These are phyloP conservation scores for Lucinisca nassula DNA, from an alignment of 2,888 invertebrate species.

Conservation along the genomic window DNA sequence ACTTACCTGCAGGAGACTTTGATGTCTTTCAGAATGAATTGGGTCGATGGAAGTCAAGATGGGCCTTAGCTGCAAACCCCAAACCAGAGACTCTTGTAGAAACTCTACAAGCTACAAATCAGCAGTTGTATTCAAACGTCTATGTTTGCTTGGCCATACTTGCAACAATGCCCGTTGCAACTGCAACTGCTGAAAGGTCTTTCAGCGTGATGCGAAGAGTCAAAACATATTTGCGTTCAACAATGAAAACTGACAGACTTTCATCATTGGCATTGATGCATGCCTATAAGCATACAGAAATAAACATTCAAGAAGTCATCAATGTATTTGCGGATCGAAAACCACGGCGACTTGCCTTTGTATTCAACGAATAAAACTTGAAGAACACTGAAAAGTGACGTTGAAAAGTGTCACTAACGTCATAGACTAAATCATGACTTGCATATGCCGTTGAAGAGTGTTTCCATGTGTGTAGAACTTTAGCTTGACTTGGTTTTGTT, in stretches of 20 bases:
- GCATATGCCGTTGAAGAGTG: too few species aligned
- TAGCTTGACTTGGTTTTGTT: too few species aligned
- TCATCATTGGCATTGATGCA: constrained; percentile 47
- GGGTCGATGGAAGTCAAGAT: constrained; percentile 33
- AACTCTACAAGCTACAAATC: constrained; percentile 29
- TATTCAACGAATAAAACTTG: background rate
- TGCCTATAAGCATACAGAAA: constrained; percentile 16
- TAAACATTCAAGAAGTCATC: background rate
- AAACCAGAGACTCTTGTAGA: constrained; percentile 11
- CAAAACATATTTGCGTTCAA: constrained; percentile 56
- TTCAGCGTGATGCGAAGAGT: constrained; percentile 41
- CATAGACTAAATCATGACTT: too few species aligned
- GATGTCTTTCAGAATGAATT: constrained; percentile 15
- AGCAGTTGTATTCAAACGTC: constrained; percentile 43
- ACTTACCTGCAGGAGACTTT: background rate
- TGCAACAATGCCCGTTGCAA: constrained; percentile 45
- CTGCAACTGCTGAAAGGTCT: constrained; percentile 34
- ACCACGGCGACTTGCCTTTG: background rate
- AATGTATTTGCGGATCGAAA: background rate
- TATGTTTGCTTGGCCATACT: constrained; percentile 13
- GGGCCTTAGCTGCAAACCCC: background rate
- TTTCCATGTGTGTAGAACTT: too few species aligned
- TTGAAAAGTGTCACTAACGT: too few species aligned
- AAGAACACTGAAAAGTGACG: too few species aligned
- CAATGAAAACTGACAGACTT: constrained; percentile 50